phyloP scores from a whole-genome alignment of 2,797 vertebrate genomes.

The Botia kubotai region DNA sequence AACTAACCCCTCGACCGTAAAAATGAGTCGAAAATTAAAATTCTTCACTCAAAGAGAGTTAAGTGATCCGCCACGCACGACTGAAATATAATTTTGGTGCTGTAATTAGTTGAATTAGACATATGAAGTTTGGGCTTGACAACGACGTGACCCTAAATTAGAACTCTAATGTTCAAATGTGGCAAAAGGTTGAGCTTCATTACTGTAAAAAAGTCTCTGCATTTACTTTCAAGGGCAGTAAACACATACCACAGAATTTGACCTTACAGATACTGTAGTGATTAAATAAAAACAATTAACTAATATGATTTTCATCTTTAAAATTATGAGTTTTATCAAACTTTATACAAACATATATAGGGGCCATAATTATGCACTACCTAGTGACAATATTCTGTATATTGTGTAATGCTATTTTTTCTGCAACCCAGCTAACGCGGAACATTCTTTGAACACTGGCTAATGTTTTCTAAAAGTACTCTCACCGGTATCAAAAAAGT shows the following conservation, averaged over 20 bases:
- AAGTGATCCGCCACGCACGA: slow-evolving; percentile 33
- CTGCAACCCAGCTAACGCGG: too few relatives aligned
- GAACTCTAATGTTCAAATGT: not conserved
- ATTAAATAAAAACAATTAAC: too few relatives aligned
- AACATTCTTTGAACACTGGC: too few relatives aligned
- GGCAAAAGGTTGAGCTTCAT: not conserved
- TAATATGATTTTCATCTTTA: too few relatives aligned
- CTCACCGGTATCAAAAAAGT: too few relatives aligned
- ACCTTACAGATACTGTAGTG: too few relatives aligned
- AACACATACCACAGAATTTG: not conserved
- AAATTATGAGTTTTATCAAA: too few relatives aligned
- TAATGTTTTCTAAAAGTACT: too few relatives aligned
- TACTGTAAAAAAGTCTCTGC: not conserved
- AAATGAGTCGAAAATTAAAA: slow-evolving; percentile 38
- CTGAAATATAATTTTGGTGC: slow-evolving; percentile 34
- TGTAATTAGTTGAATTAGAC: slow-evolving; percentile 41
- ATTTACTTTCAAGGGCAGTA: not conserved
- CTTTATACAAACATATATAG: too few relatives aligned
- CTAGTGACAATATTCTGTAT: too few relatives aligned
- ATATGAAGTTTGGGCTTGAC: slow-evolving; percentile 29
- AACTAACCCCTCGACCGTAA: slow-evolving; percentile 39
- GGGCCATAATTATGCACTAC: too few relatives aligned
- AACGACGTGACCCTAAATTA: slow-evolving; percentile 25
- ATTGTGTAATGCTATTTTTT: too few relatives aligned
- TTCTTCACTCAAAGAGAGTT: slow-evolving; percentile 41